Conservation (phyloP, 2,797 vertebrate species). For the Mycteria americana region DNA sequence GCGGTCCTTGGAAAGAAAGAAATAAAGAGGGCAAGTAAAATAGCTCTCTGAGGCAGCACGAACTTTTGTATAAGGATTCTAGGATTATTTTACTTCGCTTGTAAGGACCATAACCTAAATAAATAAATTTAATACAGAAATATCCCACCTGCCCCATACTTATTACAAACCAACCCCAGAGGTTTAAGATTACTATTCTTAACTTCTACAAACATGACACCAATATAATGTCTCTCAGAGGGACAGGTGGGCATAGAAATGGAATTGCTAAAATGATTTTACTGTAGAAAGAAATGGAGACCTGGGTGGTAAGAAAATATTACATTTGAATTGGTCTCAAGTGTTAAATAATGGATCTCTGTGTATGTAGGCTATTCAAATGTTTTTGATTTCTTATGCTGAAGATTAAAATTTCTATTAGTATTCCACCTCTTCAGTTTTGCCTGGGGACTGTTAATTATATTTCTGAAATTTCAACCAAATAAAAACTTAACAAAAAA, state of each 20-base stretch:
- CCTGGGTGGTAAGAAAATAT: slow-evolving; percentile 26
- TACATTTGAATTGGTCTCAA: slow-evolving; percentile 43
- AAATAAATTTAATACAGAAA: neutral
- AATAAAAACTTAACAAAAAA: slow-evolving; percentile 35
- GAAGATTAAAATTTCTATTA: slow-evolving; percentile 67
- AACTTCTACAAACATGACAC: neutral
- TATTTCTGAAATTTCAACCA: slow-evolving; percentile 54
- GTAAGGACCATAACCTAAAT: neutral
- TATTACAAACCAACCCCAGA: neutral
- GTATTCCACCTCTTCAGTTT: slow-evolving; percentile 67
- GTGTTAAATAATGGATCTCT: slow-evolving; percentile 54
- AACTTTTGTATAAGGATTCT: neutral
- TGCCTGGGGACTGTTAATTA: slow-evolving; percentile 64
- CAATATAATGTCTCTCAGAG: neutral
- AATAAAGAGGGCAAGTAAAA: neutral
- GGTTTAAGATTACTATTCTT: neutral
- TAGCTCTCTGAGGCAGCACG: neutral
- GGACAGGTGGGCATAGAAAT: neutral
- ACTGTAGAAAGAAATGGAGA: neutral
- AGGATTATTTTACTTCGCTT: neutral
- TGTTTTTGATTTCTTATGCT: slow-evolving; percentile 52
- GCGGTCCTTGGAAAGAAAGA: neutral
- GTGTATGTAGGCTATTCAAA: slow-evolving; percentile 44
- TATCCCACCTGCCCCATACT: neutral
- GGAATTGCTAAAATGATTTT: neutral